Evolutionary conservation across 92 coral and sea anemone genomes (phyloP).

Genomic region (Paragorgia papillata): DNA sequence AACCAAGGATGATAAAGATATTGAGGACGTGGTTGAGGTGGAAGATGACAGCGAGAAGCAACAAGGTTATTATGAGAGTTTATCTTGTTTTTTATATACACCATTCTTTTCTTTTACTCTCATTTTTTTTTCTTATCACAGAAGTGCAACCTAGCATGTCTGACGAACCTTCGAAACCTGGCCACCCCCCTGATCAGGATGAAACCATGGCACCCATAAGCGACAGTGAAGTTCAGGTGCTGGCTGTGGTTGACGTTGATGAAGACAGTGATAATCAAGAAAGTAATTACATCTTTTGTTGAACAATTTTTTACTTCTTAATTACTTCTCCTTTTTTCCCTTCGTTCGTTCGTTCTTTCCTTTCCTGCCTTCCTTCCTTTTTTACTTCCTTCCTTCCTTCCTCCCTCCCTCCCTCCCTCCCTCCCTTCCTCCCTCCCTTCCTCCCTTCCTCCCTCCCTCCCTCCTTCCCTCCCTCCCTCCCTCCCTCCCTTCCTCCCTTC

Average conservation of each 20-base stretch:
- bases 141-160: conserved; percentile 25
- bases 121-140: neutral
- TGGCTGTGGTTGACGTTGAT: conserved; percentile 83
- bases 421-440: neutral
- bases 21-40: too few relatives aligned
- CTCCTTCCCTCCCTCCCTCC: neutral
- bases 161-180: neutral
- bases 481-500: neutral
- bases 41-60: too few relatives aligned
- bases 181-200: neutral
- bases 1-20: too few relatives aligned
- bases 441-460: neutral
- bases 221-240: conserved; percentile 69
- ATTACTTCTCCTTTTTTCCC: too few relatives aligned
- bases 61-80: too few relatives aligned
- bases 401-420: neutral
- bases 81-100: too few relatives aligned
- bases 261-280: conserved; percentile 65
- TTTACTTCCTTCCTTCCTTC: neutral
- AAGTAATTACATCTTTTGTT: conserved; percentile 36
- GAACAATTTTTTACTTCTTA: too few relatives aligned
- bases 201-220: neutral
- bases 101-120: neutral
- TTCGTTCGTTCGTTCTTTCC: too few relatives aligned
- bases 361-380: too few relatives aligned